Percentiles rank a stretch among this genome's conserved stretches.
Evolutionary conservation across 2,888 invertebrate species (phyloP).

Genomic region (Sclerodermus sp.): DNA sequence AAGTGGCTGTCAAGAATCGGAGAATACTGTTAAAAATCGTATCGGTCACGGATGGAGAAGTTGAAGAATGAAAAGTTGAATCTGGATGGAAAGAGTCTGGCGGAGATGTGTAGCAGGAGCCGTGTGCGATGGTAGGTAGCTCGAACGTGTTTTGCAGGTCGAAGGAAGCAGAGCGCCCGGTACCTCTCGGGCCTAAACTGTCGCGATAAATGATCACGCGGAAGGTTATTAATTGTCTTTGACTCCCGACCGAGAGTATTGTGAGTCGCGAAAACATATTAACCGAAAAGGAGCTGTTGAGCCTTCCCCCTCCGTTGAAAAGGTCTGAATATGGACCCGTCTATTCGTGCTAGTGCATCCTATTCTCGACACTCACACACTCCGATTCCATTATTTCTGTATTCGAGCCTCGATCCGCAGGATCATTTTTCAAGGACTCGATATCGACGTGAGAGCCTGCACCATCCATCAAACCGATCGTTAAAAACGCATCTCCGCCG

Average conservation of each 20-base stretch:
- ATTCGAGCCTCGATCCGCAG: conserved; percentile 8
- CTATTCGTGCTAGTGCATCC: conserved; percentile 2
- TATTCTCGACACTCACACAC: no score
- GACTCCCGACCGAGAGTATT: conserved; percentile 48
- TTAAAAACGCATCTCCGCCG: conserved; percentile 48
- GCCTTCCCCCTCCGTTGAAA: conserved; percentile 20
- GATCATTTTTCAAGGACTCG: conserved; percentile 53
- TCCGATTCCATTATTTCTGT: no score
- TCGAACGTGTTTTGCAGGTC: no score
- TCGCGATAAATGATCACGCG: conserved; percentile 57
- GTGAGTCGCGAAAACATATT: conserved; percentile 53
- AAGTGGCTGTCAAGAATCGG: no score
- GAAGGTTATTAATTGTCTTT: conserved; percentile 56
- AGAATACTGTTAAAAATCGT: conserved; percentile 49
- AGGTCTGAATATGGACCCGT: conserved; percentile 13
- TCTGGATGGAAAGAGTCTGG: no score
- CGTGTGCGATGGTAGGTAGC: no score
- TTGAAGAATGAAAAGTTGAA: conserved; percentile 44
- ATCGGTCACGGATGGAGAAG: conserved; percentile 54
- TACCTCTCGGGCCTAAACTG: conserved; percentile 49
- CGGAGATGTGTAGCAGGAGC: no score
- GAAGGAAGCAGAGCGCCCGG: conserved; percentile 8
- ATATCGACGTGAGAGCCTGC: conserved; percentile 33
- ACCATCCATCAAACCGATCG: conserved; percentile 51
- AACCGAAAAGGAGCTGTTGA: conserved; percentile 43